Evolutionary conservation across 2,888 invertebrate genomes (phyloP), one percentile per base, ranked within the genome.

Genomic region (Sminthurides aquaticus): DNA sequence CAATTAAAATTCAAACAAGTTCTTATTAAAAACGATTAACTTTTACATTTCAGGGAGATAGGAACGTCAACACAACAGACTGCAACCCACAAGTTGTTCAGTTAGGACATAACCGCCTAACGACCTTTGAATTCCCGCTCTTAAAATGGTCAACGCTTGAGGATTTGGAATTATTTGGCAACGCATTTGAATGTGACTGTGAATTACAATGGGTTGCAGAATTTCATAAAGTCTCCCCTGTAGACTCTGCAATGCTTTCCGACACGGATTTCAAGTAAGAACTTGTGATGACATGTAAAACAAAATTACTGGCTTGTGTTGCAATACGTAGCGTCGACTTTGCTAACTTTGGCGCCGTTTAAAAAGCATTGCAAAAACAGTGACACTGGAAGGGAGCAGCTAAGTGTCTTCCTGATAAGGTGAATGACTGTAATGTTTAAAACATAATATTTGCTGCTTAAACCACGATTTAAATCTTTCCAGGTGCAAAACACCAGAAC

Each of bases 101-200:
- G 20, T 57, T 74, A 11, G 59, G 58, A 15, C 67, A 72, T 49
- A 74, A 74, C 55, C 67, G 66, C 56, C 61, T 74, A n/a, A 68
- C 62, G 28, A 69, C 49, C 22, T 55, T 74, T 22, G 74, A 72
- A 20, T 69, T 67, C 49, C 59, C 64, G 2, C 52, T 72, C 1
- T 64, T 74, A 1, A 5, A 34, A 15, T 74, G 74, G 74, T 63
- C 65, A 49, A 43, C 62, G 2, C n/a, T 74, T 49, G 74, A 74
- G 54, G 65, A 66, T 24, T 49, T 74, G 22, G 71, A 71, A 25
- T 64, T 74, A 8, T 60, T 58, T 34, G 57, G 57, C 5, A 71
- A 70, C 49, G 67, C 66, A 15, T 72, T 70, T 69, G 34, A 67
- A n/a, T 74, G 74, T 49, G 74, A 74, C 60, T 74, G 74, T 27